Percentiles rank a stretch among this genome's conserved stretches.
Conservation (phyloP, 2,113 vertebrate genomes). For the Cichladusa arquata region DNA sequence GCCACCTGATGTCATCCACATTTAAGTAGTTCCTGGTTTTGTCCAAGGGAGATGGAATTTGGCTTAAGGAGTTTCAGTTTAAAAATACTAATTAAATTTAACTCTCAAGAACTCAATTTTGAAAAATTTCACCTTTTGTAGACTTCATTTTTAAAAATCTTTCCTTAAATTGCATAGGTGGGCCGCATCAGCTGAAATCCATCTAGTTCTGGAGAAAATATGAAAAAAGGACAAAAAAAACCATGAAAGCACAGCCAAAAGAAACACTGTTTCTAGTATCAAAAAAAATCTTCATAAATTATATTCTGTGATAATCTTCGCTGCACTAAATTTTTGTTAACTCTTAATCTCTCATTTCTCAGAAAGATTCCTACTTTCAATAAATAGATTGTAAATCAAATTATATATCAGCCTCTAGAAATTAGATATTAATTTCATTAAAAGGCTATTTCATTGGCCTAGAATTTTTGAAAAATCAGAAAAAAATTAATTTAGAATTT, state of each 20-base stretch:
- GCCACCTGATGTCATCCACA: not conserved
- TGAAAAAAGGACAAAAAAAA: not conserved
- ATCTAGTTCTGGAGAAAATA: not conserved
- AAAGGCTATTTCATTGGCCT: not conserved
- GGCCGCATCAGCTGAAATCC: not conserved
- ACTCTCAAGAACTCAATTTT: not conserved
- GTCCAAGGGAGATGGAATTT: not conserved
- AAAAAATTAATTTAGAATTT: not conserved
- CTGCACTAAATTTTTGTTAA: not conserved
- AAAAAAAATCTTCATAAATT: not conserved
- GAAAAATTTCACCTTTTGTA: not conserved
- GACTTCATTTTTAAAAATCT: not conserved
- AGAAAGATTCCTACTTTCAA: not conserved
- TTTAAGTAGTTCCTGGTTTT: not conserved
- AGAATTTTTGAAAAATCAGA: not conserved
- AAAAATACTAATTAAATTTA: not conserved
- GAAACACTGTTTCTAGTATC: not conserved
- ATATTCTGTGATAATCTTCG: not conserved
- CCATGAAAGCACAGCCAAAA: not conserved
- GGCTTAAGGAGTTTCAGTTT: not conserved
- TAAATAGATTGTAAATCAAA: not conserved
- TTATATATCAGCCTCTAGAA: not conserved
- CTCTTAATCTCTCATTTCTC: not conserved
- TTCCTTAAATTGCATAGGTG: not conserved
- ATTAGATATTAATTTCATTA: not conserved